Base-by-base conservation (phyloP, 2,113 vertebrate species). In the Oreocharis arfaki region DNA sequence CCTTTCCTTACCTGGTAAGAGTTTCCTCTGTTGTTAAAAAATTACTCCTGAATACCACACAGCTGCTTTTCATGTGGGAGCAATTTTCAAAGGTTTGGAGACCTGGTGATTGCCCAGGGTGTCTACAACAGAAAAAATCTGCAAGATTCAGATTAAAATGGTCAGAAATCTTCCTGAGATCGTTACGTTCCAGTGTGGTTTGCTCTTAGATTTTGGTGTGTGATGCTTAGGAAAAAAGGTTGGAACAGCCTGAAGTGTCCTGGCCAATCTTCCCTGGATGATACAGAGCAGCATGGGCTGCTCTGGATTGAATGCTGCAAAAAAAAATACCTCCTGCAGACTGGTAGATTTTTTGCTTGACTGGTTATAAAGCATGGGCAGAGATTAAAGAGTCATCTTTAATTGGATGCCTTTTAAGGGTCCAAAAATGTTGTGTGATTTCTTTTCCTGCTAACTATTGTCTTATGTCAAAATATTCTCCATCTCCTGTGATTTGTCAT, bases 401-500 rank as follows among this genome's bases (percentile, higher is more conserved):
- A 88, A 77, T 9, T 86, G 52, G 63, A 65, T 91, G 82, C 75
- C 85, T 95, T 96, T 86, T 89, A 78, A 87, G 64, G 56, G 68
- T 86, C 71, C 64, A 86, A 65, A 96, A 93, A 49, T 7, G 0
- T 42, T n/a, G 9, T 27, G 64, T 68, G 76, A 52, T 23, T 70
- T 75, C 35, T 76, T 89, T 73, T 22, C 78, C 71, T 90, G 88
- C 32, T 67, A 65, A 83, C 52, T 63, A 30, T 86, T 91, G 79
- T 63, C n/a, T 90, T 64, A 60, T 49, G 83, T 88, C 92, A 93
- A 94, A 90, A 81, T 64, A 35, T 28, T 90, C 93, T 47, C 68
- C 55, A 20, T 84, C 90, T 97, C 65, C 68, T 87, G 93, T 35
- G 69, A 89, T 92, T 94, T 94, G 96, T 95, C 92, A 93, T 87